These are phyloP conservation scores for Artemia sinica DNA, from an alignment of 2,888 invertebrate genomes.

Conservation along the genomic window DNA sequence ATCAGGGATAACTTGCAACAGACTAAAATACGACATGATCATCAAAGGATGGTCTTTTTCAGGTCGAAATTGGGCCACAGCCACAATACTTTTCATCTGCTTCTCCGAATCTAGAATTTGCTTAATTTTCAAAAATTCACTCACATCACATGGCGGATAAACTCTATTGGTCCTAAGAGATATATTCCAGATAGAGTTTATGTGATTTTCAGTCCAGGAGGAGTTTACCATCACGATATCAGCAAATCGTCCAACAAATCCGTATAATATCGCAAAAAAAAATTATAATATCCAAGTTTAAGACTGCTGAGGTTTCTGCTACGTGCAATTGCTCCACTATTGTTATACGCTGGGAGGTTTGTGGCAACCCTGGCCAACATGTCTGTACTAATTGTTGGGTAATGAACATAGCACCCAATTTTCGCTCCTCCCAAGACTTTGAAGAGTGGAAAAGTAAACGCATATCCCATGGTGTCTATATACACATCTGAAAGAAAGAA, in stretches of 20 bases:
- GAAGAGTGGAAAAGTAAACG: slow-evolving; percentile 84
- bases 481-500: slow-evolving; percentile 45
- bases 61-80: slow-evolving; percentile 87
- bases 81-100: slow-evolving; percentile 50
- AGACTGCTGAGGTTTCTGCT: slow-evolving; percentile 60
- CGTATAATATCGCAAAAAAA: slow-evolving; percentile 70
- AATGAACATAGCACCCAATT: slow-evolving; percentile 82
- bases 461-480: slow-evolving; percentile 86
- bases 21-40: slow-evolving; percentile 62
- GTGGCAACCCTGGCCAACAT: slow-evolving; percentile 67
- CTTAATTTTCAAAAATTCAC: slow-evolving; percentile 38
- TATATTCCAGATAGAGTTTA: slow-evolving; percentile 46
- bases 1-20: slow-evolving; percentile 54
- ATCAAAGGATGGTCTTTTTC: slow-evolving; percentile 95
- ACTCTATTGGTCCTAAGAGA: slow-evolving; percentile 37
- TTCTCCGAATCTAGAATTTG: slow-evolving; percentile 34
- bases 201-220: slow-evolving; percentile 87
- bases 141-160: slow-evolving; percentile 87
- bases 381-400: slow-evolving; percentile 82
- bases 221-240: slow-evolving; percentile 88
- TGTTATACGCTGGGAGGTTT: slow-evolving; percentile 58
- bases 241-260: slow-evolving; percentile 58
- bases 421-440: slow-evolving; percentile 58
- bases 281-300: slow-evolving; percentile 72
- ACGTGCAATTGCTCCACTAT: slow-evolving; percentile 57